These are phyloP conservation scores for Trypoxylus dichotomus DNA, from an alignment of 1,140 invertebrate species.

Conservation along the genomic window DNA sequence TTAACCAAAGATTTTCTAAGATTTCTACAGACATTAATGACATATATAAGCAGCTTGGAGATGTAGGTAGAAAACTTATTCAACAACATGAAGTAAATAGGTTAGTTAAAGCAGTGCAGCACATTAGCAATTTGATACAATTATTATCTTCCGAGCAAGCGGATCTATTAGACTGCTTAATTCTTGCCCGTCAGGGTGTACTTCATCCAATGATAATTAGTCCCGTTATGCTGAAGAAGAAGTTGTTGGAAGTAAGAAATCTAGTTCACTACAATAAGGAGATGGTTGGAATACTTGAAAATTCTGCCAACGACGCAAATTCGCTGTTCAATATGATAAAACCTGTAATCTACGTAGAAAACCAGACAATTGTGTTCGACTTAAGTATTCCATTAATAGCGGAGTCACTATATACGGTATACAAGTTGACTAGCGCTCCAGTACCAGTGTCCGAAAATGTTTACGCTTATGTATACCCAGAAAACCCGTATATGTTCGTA, in stretches of 20 bases:
- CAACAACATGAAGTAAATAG: too few relatives aligned
- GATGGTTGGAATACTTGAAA: background rate
- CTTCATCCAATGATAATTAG: background rate
- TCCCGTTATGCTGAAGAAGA: background rate
- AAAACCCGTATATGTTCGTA: background rate
- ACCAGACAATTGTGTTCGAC: background rate
- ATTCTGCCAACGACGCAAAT: background rate
- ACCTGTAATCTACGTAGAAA: background rate
- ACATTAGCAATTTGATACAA: background rate
- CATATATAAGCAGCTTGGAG: background rate
- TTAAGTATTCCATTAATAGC: background rate
- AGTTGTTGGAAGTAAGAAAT: background rate
- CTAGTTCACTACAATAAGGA: background rate
- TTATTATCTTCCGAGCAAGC: background rate
- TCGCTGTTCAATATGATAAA: background rate
- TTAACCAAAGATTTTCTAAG: background rate
- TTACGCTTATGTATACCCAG: background rate
- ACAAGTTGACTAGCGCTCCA: background rate
- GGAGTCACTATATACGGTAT: background rate
- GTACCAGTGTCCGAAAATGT: background rate
- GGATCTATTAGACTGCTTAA: background rate
- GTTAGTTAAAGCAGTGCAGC: background rate
- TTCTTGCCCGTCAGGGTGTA: background rate
- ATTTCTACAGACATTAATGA: background rate
- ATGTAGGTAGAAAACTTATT: background rate